Evolutionary conservation across 2,888 invertebrate species (phyloP), one percentile per base, ranked within the genome.

Genomic region (Coelogynopora nodosa): DNA sequence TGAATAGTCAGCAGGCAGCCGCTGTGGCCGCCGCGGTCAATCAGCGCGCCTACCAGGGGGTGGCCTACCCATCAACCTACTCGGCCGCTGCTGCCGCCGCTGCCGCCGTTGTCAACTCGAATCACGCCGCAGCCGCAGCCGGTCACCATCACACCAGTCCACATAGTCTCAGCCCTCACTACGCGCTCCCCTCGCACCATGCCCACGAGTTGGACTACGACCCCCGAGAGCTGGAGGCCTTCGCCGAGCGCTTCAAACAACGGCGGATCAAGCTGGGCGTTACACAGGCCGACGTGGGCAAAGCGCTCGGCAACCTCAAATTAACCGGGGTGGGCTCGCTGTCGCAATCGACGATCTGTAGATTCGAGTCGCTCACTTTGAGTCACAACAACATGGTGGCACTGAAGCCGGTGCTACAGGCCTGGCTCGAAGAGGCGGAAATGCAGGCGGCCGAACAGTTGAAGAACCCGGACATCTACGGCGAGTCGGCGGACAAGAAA

Each of bases 301-400:
- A 96, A 91, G 99, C 99, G 10, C 94, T 99, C 90, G 99, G 98
- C 84, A 99, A 98, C 93, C 94, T 99, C 88, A 99, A 98, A 93
- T 94, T 99, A 90, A 98, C 99, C 23, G 99, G 99, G 80, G 99
- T 99, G 31, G 99, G 99, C 10, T 98, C 98, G 27, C 94, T 99
- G 67, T 97, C 97, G 84, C 99, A 99, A 93, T 97, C 97, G 91
- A 99, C 99, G 90, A 99, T 99, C 92, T 99, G 99, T 93, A 94
- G 98, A 90, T 99, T 99, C 93, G 99, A 99, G 93, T 98, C 98
- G 88, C 94, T 99, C 88, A 99, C 99, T 18, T 94, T 99, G 87
- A 97, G 97, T 88, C 99, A 99, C 93, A 99, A 99, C 93, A 99
- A 99, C 93, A 99, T 99, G 99, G 98, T 99, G 90, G 99, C 99